These are phyloP conservation scores for Axis porcinus DNA, from an alignment of 2,113 vertebrate genomes.

Conservation along the genomic window DNA sequence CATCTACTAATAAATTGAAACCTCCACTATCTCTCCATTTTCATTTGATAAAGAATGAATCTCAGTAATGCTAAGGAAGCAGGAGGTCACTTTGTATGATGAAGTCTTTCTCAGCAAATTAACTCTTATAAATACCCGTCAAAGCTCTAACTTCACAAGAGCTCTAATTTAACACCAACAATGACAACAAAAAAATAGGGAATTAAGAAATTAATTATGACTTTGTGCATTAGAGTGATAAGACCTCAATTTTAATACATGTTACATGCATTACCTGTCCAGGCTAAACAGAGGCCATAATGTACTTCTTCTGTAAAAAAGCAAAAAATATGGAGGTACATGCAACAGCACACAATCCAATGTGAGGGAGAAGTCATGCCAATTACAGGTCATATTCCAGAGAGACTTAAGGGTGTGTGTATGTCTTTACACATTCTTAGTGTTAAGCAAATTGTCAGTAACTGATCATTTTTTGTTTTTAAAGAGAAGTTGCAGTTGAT, in stretches of 20 bases:
- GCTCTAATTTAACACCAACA: not conserved
- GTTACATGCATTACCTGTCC: not conserved
- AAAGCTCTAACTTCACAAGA: not conserved
- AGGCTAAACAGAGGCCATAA: not conserved
- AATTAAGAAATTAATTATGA: not conserved
- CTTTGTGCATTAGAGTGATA: not conserved
- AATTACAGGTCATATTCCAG: not conserved
- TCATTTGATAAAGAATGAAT: not conserved
- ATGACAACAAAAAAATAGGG: not conserved
- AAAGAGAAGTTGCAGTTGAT: not conserved
- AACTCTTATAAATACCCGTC: rapidly evolving
- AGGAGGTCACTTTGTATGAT: not conserved
- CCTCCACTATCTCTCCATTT: not conserved
- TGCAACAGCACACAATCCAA: not conserved
- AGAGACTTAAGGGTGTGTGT: not conserved
- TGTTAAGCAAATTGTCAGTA: not conserved
- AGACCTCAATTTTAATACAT: not conserved
- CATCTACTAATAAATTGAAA: not conserved
- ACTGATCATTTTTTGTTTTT: not conserved
- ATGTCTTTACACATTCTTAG: not conserved
- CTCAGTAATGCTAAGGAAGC: not conserved
- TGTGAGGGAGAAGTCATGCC: not conserved
- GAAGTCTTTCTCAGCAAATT: not conserved
- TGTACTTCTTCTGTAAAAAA: not conserved
- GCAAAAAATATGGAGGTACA: not conserved